Evolutionary conservation across 2,888 invertebrate genomes (phyloP).

Genomic region (Sipha maydis): DNA sequence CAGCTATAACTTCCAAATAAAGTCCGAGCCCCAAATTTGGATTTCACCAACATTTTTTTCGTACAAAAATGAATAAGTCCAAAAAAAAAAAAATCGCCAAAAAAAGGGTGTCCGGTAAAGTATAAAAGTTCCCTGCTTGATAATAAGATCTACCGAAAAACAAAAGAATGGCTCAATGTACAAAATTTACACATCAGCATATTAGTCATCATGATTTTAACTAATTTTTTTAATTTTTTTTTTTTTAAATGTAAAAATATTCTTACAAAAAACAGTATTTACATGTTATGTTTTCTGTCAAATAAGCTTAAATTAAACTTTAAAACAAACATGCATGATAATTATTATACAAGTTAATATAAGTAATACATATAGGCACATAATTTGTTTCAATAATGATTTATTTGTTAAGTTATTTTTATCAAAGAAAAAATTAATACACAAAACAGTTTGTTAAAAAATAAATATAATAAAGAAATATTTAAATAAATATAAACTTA

Average conservation of each 20-base stretch:
- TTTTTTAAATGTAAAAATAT: not conserved
- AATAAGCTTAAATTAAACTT: not conserved
- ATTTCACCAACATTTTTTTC: too few relatives aligned
- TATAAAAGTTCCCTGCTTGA: too few relatives aligned
- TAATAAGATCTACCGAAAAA: not conserved
- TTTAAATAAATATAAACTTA: constrained; percentile 19
- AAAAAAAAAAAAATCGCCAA: too few relatives aligned
- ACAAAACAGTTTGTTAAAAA: constrained; percentile 21
- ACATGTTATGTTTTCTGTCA: not conserved
- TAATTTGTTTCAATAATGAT: not conserved
- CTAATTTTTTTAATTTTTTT: not conserved
- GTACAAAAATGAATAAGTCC: too few relatives aligned
- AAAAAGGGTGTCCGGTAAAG: too few relatives aligned
- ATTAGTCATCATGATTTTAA: not conserved
- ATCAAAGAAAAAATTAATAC: not conserved
- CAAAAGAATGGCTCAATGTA: not conserved
- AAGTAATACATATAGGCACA: not conserved
- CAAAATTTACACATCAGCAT: not conserved
- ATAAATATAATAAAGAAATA: constrained; percentile 6
- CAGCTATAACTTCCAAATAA: too few relatives aligned
- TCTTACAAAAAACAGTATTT: not conserved
- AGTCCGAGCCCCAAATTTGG: too few relatives aligned
- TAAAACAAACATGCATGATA: not conserved
- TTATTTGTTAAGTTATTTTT: constrained; percentile 11
- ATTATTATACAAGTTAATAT: not conserved